Evolutionary conservation across 1,140 invertebrate species (phyloP).

Genomic region (Drosophila tropicalis): DNA sequence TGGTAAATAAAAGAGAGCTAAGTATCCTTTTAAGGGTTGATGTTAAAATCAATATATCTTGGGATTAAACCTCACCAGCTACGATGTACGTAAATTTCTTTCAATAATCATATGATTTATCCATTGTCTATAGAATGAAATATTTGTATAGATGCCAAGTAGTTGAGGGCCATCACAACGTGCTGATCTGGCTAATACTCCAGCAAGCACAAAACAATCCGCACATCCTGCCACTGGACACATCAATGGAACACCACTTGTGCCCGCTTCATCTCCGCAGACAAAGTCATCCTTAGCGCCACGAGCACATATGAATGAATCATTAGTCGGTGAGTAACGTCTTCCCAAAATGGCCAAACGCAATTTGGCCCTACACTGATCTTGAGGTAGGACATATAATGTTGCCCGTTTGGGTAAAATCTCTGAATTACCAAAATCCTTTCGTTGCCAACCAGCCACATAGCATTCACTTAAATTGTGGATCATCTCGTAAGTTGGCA

Average conservation of each 20-base stretch:
- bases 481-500: constrained; percentile 43
- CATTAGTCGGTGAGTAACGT: constrained; percentile 44
- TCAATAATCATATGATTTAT: constrained; percentile 58
- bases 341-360: constrained; percentile 50
- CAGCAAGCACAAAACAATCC: constrained; percentile 52
- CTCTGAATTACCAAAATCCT: constrained; percentile 34
- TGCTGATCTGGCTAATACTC: constrained; percentile 45
- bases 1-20: too few relatives aligned
- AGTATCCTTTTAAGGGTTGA: too few relatives aligned
- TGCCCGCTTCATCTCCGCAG: constrained; percentile 42
- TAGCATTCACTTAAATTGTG: constrained; percentile 64
- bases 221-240: constrained; percentile 42
- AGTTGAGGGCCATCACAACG: constrained; percentile 56
- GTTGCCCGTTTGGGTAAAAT: constrained; percentile 52
- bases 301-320: constrained; percentile 52
- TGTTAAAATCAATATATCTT: not conserved
- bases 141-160: constrained; percentile 58
- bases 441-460: constrained; percentile 51
- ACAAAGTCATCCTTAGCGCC: constrained; percentile 61
- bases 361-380: constrained; percentile 59
- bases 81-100: constrained; percentile 56
- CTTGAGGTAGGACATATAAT: constrained; percentile 48
- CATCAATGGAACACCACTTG: constrained; percentile 51
- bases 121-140: constrained; percentile 55
- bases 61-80: constrained; percentile 28